Percentiles rank a stretch among this genome's conserved stretches.
These are phyloP conservation scores for Stenotaenia linearis DNA, from an alignment of 2,888 invertebrate genomes.

Conservation along the genomic window DNA sequence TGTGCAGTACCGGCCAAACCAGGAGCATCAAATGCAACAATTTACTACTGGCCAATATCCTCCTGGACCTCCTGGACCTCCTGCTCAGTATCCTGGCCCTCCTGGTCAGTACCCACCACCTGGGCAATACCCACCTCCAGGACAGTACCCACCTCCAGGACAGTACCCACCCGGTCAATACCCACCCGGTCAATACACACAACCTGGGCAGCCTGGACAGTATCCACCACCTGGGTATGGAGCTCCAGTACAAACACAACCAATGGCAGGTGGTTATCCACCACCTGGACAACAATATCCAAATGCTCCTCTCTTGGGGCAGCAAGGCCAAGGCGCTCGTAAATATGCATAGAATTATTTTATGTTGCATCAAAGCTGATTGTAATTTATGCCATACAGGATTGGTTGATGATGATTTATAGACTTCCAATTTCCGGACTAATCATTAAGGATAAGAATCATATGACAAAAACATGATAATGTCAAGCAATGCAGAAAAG, in stretches of 20 bases:
- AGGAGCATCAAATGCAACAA: constrained; percentile 39
- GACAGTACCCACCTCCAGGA: too few relatives aligned
- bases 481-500: too few relatives aligned
- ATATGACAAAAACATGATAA: too few relatives aligned
- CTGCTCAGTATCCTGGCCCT: constrained; percentile 41
- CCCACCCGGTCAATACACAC: too few relatives aligned
- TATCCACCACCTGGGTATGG: constrained; percentile 39
- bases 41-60: constrained; percentile 41
- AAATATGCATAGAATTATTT: too few relatives aligned
- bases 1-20: constrained; percentile 35
- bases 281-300: background rate
- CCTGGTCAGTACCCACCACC: constrained; percentile 38
- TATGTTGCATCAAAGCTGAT: too few relatives aligned
- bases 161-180: constrained; percentile 35
- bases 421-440: too few relatives aligned
- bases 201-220: constrained; percentile 26
- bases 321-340: background rate
- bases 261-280: constrained; percentile 45
- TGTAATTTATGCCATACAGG: too few relatives aligned
- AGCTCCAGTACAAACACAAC: constrained; percentile 36
- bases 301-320: background rate
- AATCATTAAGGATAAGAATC: too few relatives aligned
- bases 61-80: constrained; percentile 37
- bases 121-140: constrained; percentile 34
- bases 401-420: too few relatives aligned